These are phyloP conservation scores for Nemotelus nigrinus DNA, from an alignment of 2,888 invertebrate genomes.

Conservation along the genomic window DNA sequence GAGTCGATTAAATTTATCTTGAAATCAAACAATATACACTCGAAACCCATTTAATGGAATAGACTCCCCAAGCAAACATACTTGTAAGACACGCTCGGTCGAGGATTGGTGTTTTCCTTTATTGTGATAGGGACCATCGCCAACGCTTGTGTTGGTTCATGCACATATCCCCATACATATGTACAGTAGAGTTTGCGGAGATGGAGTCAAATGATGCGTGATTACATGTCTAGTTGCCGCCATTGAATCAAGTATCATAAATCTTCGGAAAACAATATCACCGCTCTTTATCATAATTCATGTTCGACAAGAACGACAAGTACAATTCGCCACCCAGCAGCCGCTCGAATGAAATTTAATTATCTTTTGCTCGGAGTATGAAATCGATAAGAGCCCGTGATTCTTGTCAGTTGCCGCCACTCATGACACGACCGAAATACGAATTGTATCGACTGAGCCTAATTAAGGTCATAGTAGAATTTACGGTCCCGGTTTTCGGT, in stretches of 20 bases:
- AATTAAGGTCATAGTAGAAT: slow-evolving; percentile 41
- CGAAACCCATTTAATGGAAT: slow-evolving; percentile 29
- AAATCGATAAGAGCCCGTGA: slow-evolving; percentile 32
- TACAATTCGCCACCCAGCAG: slow-evolving; percentile 31
- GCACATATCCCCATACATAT: no score
- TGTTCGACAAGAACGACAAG: slow-evolving; percentile 31
- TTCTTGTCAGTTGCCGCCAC: not conserved
- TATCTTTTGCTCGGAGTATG: slow-evolving; percentile 25
- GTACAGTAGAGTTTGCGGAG: no score
- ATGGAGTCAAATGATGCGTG: no score
- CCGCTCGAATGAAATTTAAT: slow-evolving; percentile 30
- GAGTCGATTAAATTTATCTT: slow-evolving; percentile 9
- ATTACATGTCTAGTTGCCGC: not conserved
- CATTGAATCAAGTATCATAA: slow-evolving; percentile 32
- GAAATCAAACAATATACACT: slow-evolving; percentile 32
- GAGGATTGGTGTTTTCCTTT: no score
- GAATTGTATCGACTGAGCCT: slow-evolving; percentile 36
- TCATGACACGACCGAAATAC: slow-evolving; percentile 4
- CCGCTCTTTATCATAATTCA: slow-evolving; percentile 39
- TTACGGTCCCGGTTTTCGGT: slow-evolving; percentile 1
- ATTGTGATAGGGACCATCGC: no score
- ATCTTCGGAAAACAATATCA: slow-evolving; percentile 36
- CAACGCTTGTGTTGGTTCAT: no score
- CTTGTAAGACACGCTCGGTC: no score
- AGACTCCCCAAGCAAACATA: slow-evolving; percentile 8